Base-by-base conservation (phyloP, 2,113 vertebrate species). In the Xiphophorus hellerii region DNA sequence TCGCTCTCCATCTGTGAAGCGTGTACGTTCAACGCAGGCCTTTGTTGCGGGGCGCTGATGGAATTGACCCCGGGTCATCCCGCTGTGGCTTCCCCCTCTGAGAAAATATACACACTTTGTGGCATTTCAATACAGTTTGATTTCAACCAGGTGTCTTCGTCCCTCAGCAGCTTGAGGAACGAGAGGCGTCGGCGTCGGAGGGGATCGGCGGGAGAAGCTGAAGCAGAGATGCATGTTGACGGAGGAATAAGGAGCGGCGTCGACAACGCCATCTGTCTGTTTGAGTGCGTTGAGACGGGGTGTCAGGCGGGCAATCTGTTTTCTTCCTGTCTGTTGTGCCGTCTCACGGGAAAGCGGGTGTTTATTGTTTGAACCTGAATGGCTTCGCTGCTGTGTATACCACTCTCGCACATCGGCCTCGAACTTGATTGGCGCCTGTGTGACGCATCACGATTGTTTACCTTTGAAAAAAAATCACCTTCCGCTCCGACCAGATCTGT, bases 1-100 rank as follows among this genome's bases (percentile, higher is more conserved):
- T 35, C 69, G 12, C 69, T 62, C 75, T 84, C 86, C 84, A 86
- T 90, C 86, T 87, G 86, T 80, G 86, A 91, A 81, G 73, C 77
- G 74, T 86, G 81, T 83, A 83, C 25, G 62, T 73, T 81, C 76
- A 82, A 51, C 76, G 3, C 51, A 0, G 73, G 73, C 73, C 78
- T 92, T 90, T 90, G 90, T 90, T 80, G 62, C 78, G 81, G 37
- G 5, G n/a, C 2, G 69, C 20, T 28, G 37, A 77, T 81, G 81
- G 63, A 69, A 65, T 68, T 83, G 87, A 88, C 87, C 87, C 66
- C 0, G 71, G 87, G 83, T 88, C 82, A 81, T 81, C 68, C 79
- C 74, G 35, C 81, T 61, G 65, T 44, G 81, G 74, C 48, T n/a
- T 0, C 44, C 62, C 65, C 62, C 72, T 79, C 84, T 87, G 82